Evolutionary conservation across 1,140 invertebrate genomes (phyloP), one percentile per base, ranked within the genome.

Genomic region (Pomacea maculata): DNA sequence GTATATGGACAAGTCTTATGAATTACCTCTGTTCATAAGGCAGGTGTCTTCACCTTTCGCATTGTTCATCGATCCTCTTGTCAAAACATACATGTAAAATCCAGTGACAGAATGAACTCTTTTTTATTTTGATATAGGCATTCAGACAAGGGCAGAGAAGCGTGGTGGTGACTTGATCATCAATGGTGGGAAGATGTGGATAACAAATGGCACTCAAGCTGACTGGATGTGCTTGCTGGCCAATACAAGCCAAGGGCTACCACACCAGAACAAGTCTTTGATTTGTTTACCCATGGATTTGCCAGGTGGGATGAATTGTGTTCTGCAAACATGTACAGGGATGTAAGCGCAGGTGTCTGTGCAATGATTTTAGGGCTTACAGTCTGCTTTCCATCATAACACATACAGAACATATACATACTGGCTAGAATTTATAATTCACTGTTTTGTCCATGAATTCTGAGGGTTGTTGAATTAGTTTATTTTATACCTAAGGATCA

Each of bases 191-290:
- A 94, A 94, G 86, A 93, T 93, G 93, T 94, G 93, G 93, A 94
- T 92, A 34, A 93, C 93, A 10, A 94, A 93, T 87, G 93, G 92
- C 7, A 83, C 87, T 54, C 92, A 94, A 86, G 93, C 93, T 11
- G 94, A 94, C 86, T 94, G 93, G 93, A 94, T 94, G 88, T 94
- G 93, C 87, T 85, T 94, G 19, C 85, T 94, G 45, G 93, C 92
- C 17, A 94, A 94, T 86, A 94, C 94, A 9, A 78, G 88, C 55
- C 89, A 88, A 15, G 87, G 86, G 21, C 87, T 89, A 10, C 68
- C 87, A 25, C 93, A 94, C 85, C 85, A 84, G 74, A 94, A 93
- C 86, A 94, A 94, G 85, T 94, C 93, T 45, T 89, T 94, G 4
- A 93, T 94, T 57, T 93, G 92, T 87, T 86, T 94, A 17, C 93